Evolutionary conservation across 2,888 invertebrate genomes (phyloP), one percentile per base, ranked within the genome.

Genomic region (Hipparchia sbordonii): DNA sequence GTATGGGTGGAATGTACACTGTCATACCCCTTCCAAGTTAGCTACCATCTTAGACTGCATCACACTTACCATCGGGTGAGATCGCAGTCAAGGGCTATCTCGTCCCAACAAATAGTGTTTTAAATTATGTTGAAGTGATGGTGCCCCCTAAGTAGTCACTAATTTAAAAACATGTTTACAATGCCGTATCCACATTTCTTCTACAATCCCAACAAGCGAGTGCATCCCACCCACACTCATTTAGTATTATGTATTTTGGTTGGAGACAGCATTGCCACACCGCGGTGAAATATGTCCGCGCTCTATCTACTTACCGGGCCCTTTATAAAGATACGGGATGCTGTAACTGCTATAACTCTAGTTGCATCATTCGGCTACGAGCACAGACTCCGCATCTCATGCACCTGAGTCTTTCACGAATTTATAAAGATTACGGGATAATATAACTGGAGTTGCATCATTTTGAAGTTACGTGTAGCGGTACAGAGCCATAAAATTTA

Each of bases 151-250:
- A 23, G 23, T 23, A 23, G 23, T 23, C 23, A 23, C 23, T 23
- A 39, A 39, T 4, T 4, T 39, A 39, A 39, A 39, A 39, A 39
- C 39, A 39, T 39, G 39, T 39, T 39, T n/a, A n/a, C n/a, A 54
- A 46, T 51, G 46, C 71, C 79, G 12, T 73, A 71, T 84, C 79
- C 71, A 68, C 61, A 48, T 72, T 46, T 33, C 52, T 59, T 73
- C 66, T 51, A 9, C 9, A 8, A 56, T 76, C 69, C 66, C 48
- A n/a, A 74, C 60, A 33, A 74, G 73, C 80, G 84, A 90, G 89
- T 90, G 90, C 91, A 90, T 87, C 85, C 83, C 88, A 83, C 91
- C 89, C 88, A 90, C 91, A 81, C 85, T 74, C 76, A 76, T 81
- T 81, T 80, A 78, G 82, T 87, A 89, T 87, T 89, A n/a, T n/a